Percentiles rank a stretch among this genome's conserved stretches.
phyloP scores from a whole-genome alignment of 1,140 invertebrate genomes.

The Papilio dardanus region DNA sequence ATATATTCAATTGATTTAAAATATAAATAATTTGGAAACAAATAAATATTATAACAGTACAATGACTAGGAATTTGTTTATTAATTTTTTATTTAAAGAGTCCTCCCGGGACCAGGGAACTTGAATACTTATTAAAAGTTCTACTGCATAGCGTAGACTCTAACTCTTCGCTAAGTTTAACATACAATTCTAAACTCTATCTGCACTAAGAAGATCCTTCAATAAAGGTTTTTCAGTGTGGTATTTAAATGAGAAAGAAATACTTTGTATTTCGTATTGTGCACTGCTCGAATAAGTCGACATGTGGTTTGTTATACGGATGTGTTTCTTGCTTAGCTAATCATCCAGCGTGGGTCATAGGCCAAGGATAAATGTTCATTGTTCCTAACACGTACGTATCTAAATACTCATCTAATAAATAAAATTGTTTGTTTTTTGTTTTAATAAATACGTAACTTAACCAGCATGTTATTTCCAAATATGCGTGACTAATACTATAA shows the following conservation, averaged over 20 bases:
- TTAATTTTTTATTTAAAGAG: no score
- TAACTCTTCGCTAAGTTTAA: not conserved
- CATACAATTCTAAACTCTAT: no score
- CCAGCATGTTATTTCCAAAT: not conserved
- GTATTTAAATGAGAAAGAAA: not conserved
- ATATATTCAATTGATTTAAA: not conserved
- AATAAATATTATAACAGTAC: no score
- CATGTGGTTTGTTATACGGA: constrained; percentile 25
- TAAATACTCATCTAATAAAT: not conserved
- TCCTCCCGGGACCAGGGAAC: no score
- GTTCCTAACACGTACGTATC: not conserved
- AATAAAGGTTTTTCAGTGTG: no score
- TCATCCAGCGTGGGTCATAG: not conserved
- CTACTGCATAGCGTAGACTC: no score
- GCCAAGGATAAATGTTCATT: constrained; percentile 26
- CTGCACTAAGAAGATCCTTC: no score
- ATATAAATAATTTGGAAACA: not conserved
- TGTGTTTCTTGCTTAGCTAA: constrained; percentile 15
- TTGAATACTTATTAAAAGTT: no score
- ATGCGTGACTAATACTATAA: not conserved
- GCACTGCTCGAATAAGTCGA: not conserved
- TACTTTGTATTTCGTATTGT: not conserved
- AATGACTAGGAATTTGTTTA: no score
- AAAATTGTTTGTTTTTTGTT: not conserved
- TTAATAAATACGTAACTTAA: not conserved